Evolutionary conservation across 1,140 invertebrate species (phyloP), one percentile per base, ranked within the genome.

Genomic region (Pentalonia nigronervosa): DNA sequence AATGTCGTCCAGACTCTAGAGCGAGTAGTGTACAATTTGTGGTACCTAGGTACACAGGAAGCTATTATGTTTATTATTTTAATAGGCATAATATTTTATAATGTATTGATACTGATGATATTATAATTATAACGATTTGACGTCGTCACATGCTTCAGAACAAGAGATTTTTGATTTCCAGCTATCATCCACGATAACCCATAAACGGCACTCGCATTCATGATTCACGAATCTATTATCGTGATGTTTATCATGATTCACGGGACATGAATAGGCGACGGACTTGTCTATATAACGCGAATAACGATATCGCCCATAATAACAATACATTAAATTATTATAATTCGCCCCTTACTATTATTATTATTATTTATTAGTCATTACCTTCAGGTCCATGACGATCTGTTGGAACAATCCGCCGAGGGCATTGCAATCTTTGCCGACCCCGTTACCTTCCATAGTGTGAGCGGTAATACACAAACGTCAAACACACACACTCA

Each of bases 361-460:
- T 30, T 67, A 83, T 83, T 83, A 83, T 36, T 36, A 83, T 36
- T 36, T 83, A 83, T 83, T 21, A 83, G 34, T 53, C 95, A 25
- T 96, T 96, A 98, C 98, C 97, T 98, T 98, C 97, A 98, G 97
- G 95, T 98, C 98, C 95, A 96, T 97, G 94, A 98, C 97, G 94
- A 98, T 98, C 95, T 97, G 97, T 94, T 98, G 97, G 95, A 98
- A 98, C 91, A 98, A 96, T 94, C 97, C 97, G 94, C 97, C 98
- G 93, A 98, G 95, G 93, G 97, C 97, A 95, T 96, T 97, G 95
- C 96, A 97, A 95, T 98, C 97, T 95, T 97, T 97, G 95, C 98
- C 97, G 93, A 97, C 96, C 67, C 91, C 91, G 89, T 90, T 96
- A 94, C 96, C 96, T 95, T 97, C 97, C 97, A 97, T 97, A 95